Conservation (phyloP, 2,113 vertebrate species). For the Malurus melanocephalus region DNA sequence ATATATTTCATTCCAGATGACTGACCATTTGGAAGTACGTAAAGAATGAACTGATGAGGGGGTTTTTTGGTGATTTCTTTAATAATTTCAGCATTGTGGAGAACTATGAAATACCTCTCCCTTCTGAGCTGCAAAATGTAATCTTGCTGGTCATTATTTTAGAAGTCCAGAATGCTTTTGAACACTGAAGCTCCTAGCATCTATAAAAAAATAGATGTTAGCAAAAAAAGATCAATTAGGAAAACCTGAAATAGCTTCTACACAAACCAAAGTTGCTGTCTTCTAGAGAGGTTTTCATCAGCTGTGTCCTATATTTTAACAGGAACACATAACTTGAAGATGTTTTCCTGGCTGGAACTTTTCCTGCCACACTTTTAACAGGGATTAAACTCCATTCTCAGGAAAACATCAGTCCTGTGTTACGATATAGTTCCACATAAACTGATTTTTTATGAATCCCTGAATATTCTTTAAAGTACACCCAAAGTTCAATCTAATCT, state of each 20-base stretch:
- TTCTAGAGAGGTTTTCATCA: not conserved
- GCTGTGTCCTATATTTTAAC: not conserved
- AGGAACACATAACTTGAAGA: not conserved
- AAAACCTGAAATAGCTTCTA: not conserved
- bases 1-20: not conserved
- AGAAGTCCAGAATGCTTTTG: not conserved
- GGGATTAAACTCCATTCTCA: conserved; percentile 16
- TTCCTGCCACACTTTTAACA: conserved; percentile 15
- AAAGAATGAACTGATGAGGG: not conserved
- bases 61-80: not conserved
- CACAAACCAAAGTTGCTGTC: not conserved
- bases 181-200: not conserved
- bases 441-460: conserved; percentile 66
- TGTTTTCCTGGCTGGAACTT: not conserved
- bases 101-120: not conserved
- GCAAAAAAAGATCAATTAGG: not conserved
- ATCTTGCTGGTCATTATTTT: not conserved
- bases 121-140: not conserved
- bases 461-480: conserved; percentile 70
- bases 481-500: conserved; percentile 78
- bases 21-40: not conserved
- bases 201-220: not conserved
- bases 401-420: conserved; percentile 28
- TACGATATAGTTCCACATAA: conserved; percentile 46
- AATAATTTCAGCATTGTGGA: not conserved